Evolutionary conservation across 1,140 invertebrate genomes (phyloP), one percentile per base, ranked within the genome.

Genomic region (Leptonema lineaticorne): DNA sequence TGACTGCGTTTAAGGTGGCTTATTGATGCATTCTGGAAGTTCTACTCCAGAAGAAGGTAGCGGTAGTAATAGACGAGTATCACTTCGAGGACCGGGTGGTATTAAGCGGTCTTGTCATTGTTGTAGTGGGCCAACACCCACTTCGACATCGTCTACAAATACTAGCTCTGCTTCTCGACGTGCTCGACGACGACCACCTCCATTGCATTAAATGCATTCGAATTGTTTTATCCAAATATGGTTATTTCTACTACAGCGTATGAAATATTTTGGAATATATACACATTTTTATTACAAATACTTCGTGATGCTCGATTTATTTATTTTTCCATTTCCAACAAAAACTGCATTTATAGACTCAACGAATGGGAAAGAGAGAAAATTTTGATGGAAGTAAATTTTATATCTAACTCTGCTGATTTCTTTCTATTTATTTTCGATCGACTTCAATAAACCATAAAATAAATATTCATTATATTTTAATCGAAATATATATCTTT

Each of bases 21-120:
- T 28, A 4, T 24, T 66, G 16, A 41, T 69, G 29, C 69, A 73
- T 30, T 73, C 72, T 3, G 77, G 78, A 5, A 72, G 77, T 4
- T 75, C 74, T 9, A 71, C 68, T 0, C 74, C 75, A 7, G 72
- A 73, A 33, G 72, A 73, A 18, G 63, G 76, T 18, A 74, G 73
- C 9, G 57, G 76, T 22, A 64, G 50, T 33, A 64, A 50, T 50
- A 74, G 81, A 2, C 72, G 81, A 0, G 77, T 78, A 0, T 81
- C 80, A 0, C 76, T 73, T 0, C 69, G 81, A 2, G 79, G 79
- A 2, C 76, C 81, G 0, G 79, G 80, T 0, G 77, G 80, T 0
- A 79, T 81, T 0, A 81, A 80, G 56, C 75, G 81, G 4, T 80
- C 80, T 48, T 83, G 81, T 66, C 80, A 78, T 58, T 83, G 81